Percentiles rank a stretch among this genome's conserved stretches.
Conservation (phyloP, 2,113 vertebrate genomes). For the Vombatus ursinus region DNA sequence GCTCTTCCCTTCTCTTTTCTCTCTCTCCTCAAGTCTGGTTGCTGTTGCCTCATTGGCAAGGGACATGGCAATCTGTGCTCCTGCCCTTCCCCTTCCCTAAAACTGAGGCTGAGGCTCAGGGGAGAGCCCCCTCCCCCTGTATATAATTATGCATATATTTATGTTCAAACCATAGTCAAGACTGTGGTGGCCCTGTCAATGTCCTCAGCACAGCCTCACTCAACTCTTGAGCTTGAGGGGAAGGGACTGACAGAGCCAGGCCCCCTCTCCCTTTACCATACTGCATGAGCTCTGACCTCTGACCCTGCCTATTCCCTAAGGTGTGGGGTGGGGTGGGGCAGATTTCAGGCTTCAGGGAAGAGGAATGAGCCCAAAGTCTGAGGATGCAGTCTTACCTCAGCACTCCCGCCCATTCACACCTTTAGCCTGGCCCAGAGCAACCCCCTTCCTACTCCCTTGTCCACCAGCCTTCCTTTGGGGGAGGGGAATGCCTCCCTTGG, state of each 20-base stretch:
- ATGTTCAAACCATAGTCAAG: not conserved
- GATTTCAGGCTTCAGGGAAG: constrained; percentile 50
- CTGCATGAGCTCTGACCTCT: constrained; percentile 74
- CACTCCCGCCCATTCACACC: not conserved
- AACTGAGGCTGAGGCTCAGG: not conserved
- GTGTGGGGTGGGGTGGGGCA: too few species aligned
- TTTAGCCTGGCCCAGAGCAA: constrained; percentile 46
- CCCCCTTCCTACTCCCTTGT: not conserved
- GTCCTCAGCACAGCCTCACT: constrained; percentile 59
- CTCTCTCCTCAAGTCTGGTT: not conserved
- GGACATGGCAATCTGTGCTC: constrained; percentile 25
- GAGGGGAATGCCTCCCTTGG: not conserved
- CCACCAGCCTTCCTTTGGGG: not conserved
- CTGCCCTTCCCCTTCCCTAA: not conserved
- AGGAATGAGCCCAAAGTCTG: constrained; percentile 55
- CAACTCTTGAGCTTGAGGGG: not conserved
- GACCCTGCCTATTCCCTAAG: constrained; percentile 36
- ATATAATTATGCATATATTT: constrained; percentile 48
- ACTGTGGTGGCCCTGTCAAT: not conserved
- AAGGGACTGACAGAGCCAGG: not conserved
- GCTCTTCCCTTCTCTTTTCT: not conserved
- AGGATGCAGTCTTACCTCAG: constrained; percentile 66
- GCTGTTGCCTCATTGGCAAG: not conserved
- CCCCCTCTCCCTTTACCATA: constrained; percentile 45
- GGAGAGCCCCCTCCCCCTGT: constrained; percentile 5